Evolutionary conservation across 2,888 invertebrate genomes (phyloP).

Genomic region (Galeopsomyia nigrocyanea): DNA sequence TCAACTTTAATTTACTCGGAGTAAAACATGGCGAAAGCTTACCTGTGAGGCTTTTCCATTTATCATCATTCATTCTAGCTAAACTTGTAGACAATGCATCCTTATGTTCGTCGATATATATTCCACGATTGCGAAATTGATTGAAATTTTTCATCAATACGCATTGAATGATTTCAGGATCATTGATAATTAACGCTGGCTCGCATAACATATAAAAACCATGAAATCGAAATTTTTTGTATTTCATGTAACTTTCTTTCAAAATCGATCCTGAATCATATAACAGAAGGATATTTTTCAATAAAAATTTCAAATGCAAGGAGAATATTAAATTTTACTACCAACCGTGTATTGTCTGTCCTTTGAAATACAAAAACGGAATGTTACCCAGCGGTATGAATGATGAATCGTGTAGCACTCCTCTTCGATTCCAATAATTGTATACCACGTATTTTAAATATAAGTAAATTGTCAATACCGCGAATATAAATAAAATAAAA

Average conservation of each 20-base stretch:
- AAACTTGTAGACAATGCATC: constrained; percentile 51
- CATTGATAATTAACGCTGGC: constrained; percentile 52
- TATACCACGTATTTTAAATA: constrained; percentile 53
- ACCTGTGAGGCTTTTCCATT: constrained; percentile 55
- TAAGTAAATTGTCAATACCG: constrained; percentile 39
- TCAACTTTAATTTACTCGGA: constrained; percentile 56
- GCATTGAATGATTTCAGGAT: constrained; percentile 54
- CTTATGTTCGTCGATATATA: constrained; percentile 46
- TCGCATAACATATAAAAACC: constrained; percentile 49
- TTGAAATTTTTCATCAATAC: constrained; percentile 56
- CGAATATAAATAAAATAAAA: too few species aligned
- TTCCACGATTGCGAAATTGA: constrained; percentile 54
- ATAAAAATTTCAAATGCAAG: not conserved
- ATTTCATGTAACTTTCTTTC: constrained; percentile 22
- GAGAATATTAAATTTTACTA: too few species aligned
- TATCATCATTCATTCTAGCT: constrained; percentile 49
- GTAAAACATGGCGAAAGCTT: constrained; percentile 61
- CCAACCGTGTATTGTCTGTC: constrained; percentile 27
- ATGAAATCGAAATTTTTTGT: constrained; percentile 37
- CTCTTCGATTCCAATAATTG: constrained; percentile 52
- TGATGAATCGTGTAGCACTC: constrained; percentile 50
- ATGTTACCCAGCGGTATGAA: constrained; percentile 53
- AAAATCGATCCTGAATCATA: constrained; percentile 1
- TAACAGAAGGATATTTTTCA: not conserved
- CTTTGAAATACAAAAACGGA: constrained; percentile 24